Evolutionary conservation across 2,797 vertebrate species (phyloP).

Genomic region (Graptemys geographica): DNA sequence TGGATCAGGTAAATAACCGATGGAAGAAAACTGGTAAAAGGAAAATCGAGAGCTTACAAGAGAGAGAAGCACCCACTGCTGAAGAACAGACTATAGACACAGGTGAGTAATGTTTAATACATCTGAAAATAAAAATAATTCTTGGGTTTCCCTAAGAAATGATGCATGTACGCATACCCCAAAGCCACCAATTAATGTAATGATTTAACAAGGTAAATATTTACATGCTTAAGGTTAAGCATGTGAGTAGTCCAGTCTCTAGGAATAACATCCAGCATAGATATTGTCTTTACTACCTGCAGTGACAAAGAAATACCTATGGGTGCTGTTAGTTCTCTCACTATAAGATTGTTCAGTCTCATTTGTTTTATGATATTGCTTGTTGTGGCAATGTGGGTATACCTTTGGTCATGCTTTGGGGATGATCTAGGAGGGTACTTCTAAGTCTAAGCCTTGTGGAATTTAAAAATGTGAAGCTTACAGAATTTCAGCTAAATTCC

Average conservation of each 20-base stretch:
- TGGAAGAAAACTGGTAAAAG: slow-evolving; percentile 69
- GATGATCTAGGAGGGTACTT: neutral
- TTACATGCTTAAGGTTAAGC: neutral
- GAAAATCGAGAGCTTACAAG: slow-evolving; percentile 6
- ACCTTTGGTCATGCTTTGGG: rapidly evolving
- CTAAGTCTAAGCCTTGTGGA: neutral
- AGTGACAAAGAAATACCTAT: rapidly evolving
- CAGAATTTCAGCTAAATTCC: neutral
- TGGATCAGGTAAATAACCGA: slow-evolving; percentile 79
- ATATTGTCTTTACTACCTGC: rapidly evolving
- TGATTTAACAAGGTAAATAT: neutral
- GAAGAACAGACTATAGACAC: neutral
- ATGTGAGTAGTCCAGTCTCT: neutral
- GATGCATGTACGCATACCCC: neutral
- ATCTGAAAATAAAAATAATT: rapidly evolving
- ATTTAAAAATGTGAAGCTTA: neutral
- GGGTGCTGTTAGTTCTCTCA: rapidly evolving
- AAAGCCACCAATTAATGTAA: neutral
- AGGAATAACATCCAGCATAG: rapidly evolving
- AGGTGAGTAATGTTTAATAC: slow-evolving; percentile 66
- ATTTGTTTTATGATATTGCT: rapidly evolving
- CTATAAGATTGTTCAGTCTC: rapidly evolving
- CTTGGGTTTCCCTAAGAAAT: neutral
- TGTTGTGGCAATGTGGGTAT: neutral
- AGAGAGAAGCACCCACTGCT: neutral